Base-by-base conservation (phyloP, 2,888 invertebrate species). In the Lissocephala sabroskyi region DNA sequence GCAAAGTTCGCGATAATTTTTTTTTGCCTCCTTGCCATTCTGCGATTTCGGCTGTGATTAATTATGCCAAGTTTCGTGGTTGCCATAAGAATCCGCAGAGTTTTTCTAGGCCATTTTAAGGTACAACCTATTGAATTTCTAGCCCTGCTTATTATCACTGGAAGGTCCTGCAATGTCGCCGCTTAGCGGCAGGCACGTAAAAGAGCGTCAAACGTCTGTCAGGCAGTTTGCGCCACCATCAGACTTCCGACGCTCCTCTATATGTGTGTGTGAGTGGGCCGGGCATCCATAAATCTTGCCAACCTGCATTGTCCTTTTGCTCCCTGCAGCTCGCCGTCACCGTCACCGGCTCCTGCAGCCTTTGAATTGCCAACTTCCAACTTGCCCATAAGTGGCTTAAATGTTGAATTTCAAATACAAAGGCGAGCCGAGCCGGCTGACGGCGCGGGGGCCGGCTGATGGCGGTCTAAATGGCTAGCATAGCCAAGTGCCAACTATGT, bases 371-470 rank as follows among this genome's bases (percentile, higher is more conserved):
- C 66, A 77, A 75, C n/a, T n/a, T 77, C 62, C 73, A 67, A 75
- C 78, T 71, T 71, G 78, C 59, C 78, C 68, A 67, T 78, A 71
- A 71, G 78, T 71, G 71, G 71, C 78, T 78, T 71, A 71, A 71
- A 71, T 78, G 78, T 75, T 71, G 71, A 78, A 78, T 73, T 71
- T 64, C 62, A 71, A 71, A 75, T 65, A 75, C 78, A 78, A 71
- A 75, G 60, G n/a, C 53, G 45, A 61, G 52, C 16, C 10, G 10
- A 19, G 37, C 19, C 1, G 19, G 41, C 43, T 56, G 45, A 62
- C 50, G 46, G 46, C 41, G 29, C 35, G 55, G 29, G 41, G 41
- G 52, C 59, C 52, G 66, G 59, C 56, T 59, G 42, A 50, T 23
- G 35, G 42, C 52, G 41, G 52, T 52, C n/a, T n/a, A n/a, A 23